These are phyloP conservation scores for Urocynchramus pylzowi DNA, from an alignment of 2,113 vertebrate species.

Conservation along the genomic window DNA sequence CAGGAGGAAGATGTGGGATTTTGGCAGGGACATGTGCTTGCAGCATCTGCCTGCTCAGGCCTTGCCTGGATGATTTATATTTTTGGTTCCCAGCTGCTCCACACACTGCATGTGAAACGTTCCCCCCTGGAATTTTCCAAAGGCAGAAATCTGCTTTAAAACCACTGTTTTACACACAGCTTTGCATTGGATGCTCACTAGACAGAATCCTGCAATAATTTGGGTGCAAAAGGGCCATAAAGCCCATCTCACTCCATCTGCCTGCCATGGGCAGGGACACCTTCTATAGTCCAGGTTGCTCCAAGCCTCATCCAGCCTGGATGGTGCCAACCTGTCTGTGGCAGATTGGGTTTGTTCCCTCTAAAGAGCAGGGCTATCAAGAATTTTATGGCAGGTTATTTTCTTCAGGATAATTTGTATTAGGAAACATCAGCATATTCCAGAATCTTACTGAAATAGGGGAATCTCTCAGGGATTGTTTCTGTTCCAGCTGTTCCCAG, in stretches of 20 bases:
- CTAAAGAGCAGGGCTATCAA: neutral
- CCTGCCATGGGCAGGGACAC: neutral
- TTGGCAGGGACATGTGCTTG: neutral
- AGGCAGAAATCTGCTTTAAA: neutral
- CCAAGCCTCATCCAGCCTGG: neutral
- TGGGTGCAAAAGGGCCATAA: neutral
- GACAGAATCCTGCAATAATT: neutral
- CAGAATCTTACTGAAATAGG: neutral
- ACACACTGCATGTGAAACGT: neutral
- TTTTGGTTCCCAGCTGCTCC: neutral
- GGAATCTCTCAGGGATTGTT: neutral
- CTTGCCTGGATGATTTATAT: neutral
- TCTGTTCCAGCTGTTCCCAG: neutral
- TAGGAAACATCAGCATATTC: neutral
- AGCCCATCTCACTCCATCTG: too few relatives aligned
- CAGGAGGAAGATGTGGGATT: neutral
- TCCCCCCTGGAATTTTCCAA: neutral
- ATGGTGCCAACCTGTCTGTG: neutral
- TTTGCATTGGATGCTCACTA: neutral
- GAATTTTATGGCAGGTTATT: neutral
- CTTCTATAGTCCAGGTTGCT: neutral
- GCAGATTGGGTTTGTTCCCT: neutral
- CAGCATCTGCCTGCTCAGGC: neutral
- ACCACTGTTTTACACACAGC: neutral
- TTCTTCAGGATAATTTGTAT: neutral